These are phyloP conservation scores for Cherax quadricarinatus DNA, from an alignment of 1,140 invertebrate species.

Conservation along the genomic window DNA sequence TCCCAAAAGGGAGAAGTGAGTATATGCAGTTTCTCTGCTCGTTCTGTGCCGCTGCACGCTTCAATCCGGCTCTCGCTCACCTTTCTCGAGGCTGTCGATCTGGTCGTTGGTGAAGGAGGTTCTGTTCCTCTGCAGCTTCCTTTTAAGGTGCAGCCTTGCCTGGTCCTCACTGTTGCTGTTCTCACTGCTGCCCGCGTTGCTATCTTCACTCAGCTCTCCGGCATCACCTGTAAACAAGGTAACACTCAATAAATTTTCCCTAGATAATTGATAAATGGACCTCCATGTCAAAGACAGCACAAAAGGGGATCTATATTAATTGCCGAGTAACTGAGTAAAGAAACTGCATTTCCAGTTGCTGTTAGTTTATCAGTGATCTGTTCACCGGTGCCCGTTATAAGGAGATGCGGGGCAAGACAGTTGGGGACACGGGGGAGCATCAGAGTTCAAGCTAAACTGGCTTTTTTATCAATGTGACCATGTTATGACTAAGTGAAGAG, in stretches of 20 bases:
- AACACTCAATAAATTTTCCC: background rate
- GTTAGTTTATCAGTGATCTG: no score
- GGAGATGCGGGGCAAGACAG: background rate
- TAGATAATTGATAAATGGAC: background rate
- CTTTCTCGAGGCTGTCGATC: constrained; percentile 98
- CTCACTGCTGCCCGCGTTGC: constrained; percentile 69
- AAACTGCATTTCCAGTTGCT: no score
- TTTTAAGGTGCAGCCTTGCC: constrained; percentile 90
- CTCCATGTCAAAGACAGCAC: background rate
- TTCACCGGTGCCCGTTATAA: no score
- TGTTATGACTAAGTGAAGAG: no score
- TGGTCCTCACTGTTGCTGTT: constrained; percentile 83
- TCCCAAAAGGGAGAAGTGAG: no score
- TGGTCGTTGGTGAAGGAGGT: constrained; percentile 99
- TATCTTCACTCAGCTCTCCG: constrained; percentile 63
- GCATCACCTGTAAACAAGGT: constrained; percentile 14
- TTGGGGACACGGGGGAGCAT: background rate
- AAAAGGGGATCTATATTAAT: background rate
- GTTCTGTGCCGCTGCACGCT: no score
- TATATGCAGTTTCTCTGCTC: no score
- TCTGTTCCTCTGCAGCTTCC: constrained; percentile 98
- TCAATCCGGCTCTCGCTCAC: constrained; percentile 78
- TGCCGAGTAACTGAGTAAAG: background rate
- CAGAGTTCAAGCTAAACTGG: no score
- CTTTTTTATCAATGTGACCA: no score